Evolutionary conservation across 2,888 invertebrate species (phyloP).

Genomic region (Oeneis ivallda): DNA sequence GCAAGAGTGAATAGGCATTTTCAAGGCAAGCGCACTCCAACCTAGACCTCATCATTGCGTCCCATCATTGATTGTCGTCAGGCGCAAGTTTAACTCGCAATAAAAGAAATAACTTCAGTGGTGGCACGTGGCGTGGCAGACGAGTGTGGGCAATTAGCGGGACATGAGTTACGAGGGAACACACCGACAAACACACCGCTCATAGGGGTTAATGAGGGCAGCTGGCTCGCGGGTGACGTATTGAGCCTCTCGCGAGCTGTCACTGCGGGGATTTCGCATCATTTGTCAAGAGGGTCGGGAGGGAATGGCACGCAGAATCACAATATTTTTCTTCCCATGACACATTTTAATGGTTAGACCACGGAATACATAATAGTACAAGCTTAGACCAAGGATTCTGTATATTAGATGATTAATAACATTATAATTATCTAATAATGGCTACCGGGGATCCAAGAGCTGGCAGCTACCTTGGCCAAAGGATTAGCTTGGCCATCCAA

Average conservation of each 20-base stretch:
- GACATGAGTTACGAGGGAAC: conserved; percentile 63
- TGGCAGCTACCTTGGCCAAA: too few relatives aligned
- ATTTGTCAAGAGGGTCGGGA: conserved; percentile 11
- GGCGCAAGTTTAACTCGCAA: too few relatives aligned
- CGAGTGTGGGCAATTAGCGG: conserved; percentile 57
- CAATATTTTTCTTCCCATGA: not conserved
- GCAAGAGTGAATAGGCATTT: too few relatives aligned
- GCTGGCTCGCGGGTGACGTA: conserved; percentile 44
- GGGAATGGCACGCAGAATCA: not conserved
- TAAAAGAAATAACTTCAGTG: not conserved
- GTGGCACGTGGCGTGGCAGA: conserved; percentile 37
- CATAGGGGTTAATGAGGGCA: conserved; percentile 72
- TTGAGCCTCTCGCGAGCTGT: conserved; percentile 50
- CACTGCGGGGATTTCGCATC: conserved; percentile 39
- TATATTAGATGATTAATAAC: too few relatives aligned
- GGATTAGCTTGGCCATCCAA: too few relatives aligned
- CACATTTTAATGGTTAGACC: not conserved
- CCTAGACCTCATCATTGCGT: too few relatives aligned
- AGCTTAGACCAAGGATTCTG: too few relatives aligned
- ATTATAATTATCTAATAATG: too few relatives aligned
- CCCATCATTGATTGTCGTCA: too few relatives aligned
- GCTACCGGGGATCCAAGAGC: too few relatives aligned
- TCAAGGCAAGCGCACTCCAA: too few relatives aligned
- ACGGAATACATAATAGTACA: too few relatives aligned
- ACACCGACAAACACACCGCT: conserved; percentile 51